phyloP scores from a whole-genome alignment of 92 coral and sea anemone species.

The Epizoanthus scotinus region DNA sequence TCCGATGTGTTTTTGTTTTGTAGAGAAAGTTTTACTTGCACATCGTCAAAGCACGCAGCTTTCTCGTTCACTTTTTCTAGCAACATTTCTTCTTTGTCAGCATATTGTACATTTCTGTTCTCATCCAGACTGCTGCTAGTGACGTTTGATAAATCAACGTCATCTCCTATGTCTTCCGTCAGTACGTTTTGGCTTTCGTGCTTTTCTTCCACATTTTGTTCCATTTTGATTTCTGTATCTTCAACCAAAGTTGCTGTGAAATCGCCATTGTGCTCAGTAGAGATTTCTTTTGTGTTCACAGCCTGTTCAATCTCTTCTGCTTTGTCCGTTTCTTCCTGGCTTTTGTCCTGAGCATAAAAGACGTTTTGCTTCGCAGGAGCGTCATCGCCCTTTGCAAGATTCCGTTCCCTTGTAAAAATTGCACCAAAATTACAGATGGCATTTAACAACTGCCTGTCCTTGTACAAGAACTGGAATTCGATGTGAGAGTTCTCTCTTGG shows the following conservation, averaged over 20 bases:
- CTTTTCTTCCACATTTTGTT: background rate
- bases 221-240: background rate
- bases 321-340: background rate
- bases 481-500: background rate
- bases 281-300: background rate
- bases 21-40: conserved; percentile 8
- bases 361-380: background rate
- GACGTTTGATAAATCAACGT: background rate
- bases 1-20: background rate
- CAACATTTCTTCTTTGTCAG: background rate
- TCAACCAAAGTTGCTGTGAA: background rate
- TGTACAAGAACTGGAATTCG: conserved; percentile 19
- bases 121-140: background rate
- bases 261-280: background rate
- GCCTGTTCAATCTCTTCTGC: background rate
- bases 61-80: conserved; percentile 23
- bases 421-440: conserved; percentile 30
- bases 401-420: conserved; percentile 5
- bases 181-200: background rate
- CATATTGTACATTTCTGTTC: background rate
- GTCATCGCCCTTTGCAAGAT: background rate
- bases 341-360: background rate
- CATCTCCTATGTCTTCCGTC: background rate
- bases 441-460: background rate
- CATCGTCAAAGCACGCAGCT: conserved; percentile 12